Evolutionary conservation across 2,797 vertebrate genomes (phyloP), one percentile per base, ranked within the genome.

Genomic region (Pangasius sanitwongsei): DNA sequence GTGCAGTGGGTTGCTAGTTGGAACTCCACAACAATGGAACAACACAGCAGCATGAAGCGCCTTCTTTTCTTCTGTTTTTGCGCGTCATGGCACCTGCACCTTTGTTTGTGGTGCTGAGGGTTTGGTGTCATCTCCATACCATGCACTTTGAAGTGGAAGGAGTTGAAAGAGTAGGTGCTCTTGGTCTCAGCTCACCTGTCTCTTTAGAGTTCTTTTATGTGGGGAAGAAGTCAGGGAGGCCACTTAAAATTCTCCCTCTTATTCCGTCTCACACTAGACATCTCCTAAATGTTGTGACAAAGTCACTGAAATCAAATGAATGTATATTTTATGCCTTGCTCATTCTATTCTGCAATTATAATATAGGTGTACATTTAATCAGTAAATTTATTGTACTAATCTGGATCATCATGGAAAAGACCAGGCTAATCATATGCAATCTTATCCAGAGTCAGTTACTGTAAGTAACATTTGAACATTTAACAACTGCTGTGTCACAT

Each of bases 161-260:
- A 94, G 93, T 94, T 96, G 94, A 94, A 95, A 95, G 94, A 93
- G 92, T 90, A 88, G 89, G 83, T 89, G 90, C 91, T 93, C 92
- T 91, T 90, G 88, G 90, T 90, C 88, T 88, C 84, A 88, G 59
- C 93, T 95, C 94, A 95, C 95, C 95, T 96, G 95, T 93, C 90
- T 89, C 91, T 85, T 93, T 93, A 93, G 88, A 89, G 80, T 85
- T 85, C 94, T 96, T 96, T 96, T 92, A 96, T 96, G 95, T 96
- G 94, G 94, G 86, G 55, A 65, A 88, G 87, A 80, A 77, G 57
- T 91, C 88, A 91, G 86, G 78, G 78, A 86, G 89, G 83, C 89
- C 86, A 55, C 85, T 89, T 90, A 83, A 86, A 87, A 85, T 81
- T 86, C 48, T 81, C 50, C 41, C 34, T 77, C 37, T 72, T 77